Base-by-base conservation (phyloP, 2,797 vertebrate genomes). In the Eidolon dupreanum region DNA sequence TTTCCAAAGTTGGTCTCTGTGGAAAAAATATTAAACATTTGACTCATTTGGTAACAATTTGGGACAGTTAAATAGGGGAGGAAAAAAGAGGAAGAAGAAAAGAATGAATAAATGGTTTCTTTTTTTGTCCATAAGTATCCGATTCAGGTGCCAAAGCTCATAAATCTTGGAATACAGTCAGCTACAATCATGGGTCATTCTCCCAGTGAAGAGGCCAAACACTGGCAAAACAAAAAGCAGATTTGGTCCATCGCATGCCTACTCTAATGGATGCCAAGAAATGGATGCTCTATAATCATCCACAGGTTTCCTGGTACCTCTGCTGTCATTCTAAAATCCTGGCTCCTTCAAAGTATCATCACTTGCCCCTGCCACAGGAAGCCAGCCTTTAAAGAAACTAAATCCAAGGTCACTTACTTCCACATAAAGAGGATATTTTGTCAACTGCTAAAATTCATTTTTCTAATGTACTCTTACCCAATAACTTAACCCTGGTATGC, bases 371-470 rank as follows among this genome's bases (percentile, higher is more conserved):
- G 65, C 83, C 92, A 96, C 71, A 96, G 85, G 93, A 92, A 84
- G 24, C 26, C 75, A 93, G 51, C 20, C 93, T 95, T 78, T 93
- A 86, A 95, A 89, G 77, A 94, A 93, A 90, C 41, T 31, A 88
- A 95, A 77, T 81, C 49, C 90, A 96, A 96, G 81, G 73, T 79
- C 94, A 95, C 38, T 95, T 84, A 90, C 59, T 93, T 94, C 49
- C 68, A 96, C 82, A 87, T 96, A 74, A 96, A 95, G 49, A 88
- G 92, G 94, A 85, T 91, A 96, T 90, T 95, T 90, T 94, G 81
- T 88, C 85, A 75, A 65, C 61, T 95, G 95, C 96, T 93, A 94
- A 90, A 97, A 85, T 93, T 97, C 46, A 84, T 95, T 93, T 96
- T 90, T 90, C 84, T 88, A 96, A 94, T 82, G 55, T 92, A 70